A percentile compares a stretch with the other conserved stretches of the same genome.
phyloP scores from a whole-genome alignment of 2,797 vertebrate genomes.

The Hippocampus kuda region DNA sequence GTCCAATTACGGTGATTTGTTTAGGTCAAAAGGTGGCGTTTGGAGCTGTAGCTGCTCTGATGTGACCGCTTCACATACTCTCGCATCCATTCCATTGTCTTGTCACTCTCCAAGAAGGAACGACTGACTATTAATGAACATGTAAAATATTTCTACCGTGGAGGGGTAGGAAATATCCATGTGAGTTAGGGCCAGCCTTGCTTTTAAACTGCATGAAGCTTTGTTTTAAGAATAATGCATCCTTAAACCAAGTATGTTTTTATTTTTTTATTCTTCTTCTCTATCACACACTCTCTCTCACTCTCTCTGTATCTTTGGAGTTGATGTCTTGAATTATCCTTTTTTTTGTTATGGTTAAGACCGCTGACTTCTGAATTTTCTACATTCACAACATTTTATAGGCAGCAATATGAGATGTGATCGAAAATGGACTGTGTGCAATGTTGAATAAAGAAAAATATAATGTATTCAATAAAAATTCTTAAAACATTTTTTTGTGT shows the following conservation, averaged over 20 bases:
- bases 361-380: slow-evolving; percentile 66
- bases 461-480: slow-evolving; percentile 77
- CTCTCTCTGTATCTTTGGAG: slow-evolving; percentile 48
- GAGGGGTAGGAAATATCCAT: slow-evolving; percentile 57
- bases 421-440: slow-evolving; percentile 77
- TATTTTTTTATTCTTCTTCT: slow-evolving; percentile 50
- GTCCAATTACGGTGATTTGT: background rate
- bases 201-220: slow-evolving; percentile 74
- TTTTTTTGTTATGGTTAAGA: slow-evolving; percentile 39
- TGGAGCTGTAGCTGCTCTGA: slow-evolving; percentile 3
- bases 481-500: slow-evolving; percentile 46
- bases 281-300: slow-evolving; percentile 7
- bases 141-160: slow-evolving; percentile 64
- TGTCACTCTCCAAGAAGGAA: slow-evolving; percentile 16
- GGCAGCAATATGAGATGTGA: slow-evolving; percentile 80
- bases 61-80: slow-evolving; percentile 17
- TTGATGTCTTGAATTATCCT: slow-evolving; percentile 51
- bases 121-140: slow-evolving; percentile 33
- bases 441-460: slow-evolving; percentile 74
- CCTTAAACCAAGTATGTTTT: slow-evolving; percentile 60
- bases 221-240: slow-evolving; percentile 70
- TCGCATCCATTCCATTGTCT: slow-evolving; percentile 3
- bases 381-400: slow-evolving; percentile 78
- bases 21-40: background rate
- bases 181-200: slow-evolving; percentile 65